Evolutionary conservation across 2,113 vertebrate genomes (phyloP).

Genomic region (Misgurnus mizolepis): DNA sequence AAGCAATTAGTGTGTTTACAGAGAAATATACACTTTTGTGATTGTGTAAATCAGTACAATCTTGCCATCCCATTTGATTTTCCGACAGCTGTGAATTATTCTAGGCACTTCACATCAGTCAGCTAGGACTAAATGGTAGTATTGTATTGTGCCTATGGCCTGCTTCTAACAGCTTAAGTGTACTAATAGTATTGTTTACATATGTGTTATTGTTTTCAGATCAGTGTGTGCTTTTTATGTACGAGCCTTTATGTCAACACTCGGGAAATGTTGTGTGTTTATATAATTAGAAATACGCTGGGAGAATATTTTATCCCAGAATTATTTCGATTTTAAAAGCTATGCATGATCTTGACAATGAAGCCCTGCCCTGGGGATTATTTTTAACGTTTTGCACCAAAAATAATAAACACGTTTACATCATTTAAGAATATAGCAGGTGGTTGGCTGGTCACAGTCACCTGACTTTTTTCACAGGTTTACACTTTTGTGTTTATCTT

Average conservation of each 20-base stretch:
- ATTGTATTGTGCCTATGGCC: neutral
- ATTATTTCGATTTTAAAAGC: neutral
- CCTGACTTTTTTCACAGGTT: slow-evolving; percentile 35
- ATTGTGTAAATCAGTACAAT: neutral
- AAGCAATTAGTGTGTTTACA: neutral
- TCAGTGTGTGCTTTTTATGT: neutral
- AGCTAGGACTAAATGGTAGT: neutral
- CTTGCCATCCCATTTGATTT: neutral
- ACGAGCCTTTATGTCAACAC: neutral
- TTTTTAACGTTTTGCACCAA: slow-evolving; percentile 1
- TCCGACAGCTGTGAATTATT: slow-evolving; percentile 16
- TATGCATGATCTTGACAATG: neutral
- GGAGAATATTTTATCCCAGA: neutral
- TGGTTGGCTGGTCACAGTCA: slow-evolving; percentile 71
- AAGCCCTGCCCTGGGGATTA: slow-evolving; percentile 1
- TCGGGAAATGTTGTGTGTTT: neutral
- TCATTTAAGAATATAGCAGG: slow-evolving; percentile 29
- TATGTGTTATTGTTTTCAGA: neutral
- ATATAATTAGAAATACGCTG: neutral
- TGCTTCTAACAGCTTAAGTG: slow-evolving; percentile 7
- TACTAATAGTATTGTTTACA: neutral
- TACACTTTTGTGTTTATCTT: slow-evolving; percentile 18
- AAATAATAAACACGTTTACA: slow-evolving; percentile 19
- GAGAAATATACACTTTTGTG: neutral
- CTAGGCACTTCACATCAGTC: slow-evolving; percentile 2